phyloP scores from a whole-genome alignment of 2,888 invertebrate species.

The Cetonia aurata region DNA sequence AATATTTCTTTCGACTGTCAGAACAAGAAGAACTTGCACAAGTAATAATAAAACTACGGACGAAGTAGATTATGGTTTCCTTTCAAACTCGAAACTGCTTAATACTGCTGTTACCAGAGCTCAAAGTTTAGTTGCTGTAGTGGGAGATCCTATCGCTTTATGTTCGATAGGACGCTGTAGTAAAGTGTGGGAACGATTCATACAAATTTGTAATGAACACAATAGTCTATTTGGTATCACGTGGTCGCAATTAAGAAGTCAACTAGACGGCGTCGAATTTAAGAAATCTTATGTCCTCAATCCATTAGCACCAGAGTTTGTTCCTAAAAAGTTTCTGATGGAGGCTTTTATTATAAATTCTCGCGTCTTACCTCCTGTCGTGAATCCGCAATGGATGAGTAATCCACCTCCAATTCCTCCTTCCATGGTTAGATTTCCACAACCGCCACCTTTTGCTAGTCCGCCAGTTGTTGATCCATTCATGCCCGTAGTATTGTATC shows the following conservation, averaged over 20 bases:
- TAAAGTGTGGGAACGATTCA: conserved; percentile 84
- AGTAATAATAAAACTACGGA: conserved; percentile 66
- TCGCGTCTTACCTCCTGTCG: conserved; percentile 43
- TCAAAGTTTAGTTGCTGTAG: conserved; percentile 84
- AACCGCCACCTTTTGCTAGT: conserved; percentile 44
- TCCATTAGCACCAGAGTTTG: conserved; percentile 84
- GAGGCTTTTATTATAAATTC: conserved; percentile 66
- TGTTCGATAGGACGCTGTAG: conserved; percentile 85
- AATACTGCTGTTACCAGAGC: conserved; percentile 88
- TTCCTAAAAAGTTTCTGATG: conserved; percentile 73
- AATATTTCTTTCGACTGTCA: conserved; percentile 83
- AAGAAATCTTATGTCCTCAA: conserved; percentile 83
- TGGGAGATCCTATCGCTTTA: conserved; percentile 86
- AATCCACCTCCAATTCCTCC: conserved; percentile 46
- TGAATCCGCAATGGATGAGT: conserved; percentile 48
- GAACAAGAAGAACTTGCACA: conserved; percentile 80
- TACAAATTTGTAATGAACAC: conserved; percentile 79
- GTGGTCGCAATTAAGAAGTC: conserved; percentile 75
- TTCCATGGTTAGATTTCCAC: conserved; percentile 44
- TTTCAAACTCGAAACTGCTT: conserved; percentile 84
- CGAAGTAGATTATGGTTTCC: conserved; percentile 82
- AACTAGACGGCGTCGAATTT: conserved; percentile 80
- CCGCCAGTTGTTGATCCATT: conserved; percentile 41
- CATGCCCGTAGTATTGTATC: conserved; percentile 41
- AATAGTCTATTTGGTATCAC: conserved; percentile 80